Conservation (phyloP, 2,113 vertebrate species). For the Paradoxurus hermaphroditus region DNA sequence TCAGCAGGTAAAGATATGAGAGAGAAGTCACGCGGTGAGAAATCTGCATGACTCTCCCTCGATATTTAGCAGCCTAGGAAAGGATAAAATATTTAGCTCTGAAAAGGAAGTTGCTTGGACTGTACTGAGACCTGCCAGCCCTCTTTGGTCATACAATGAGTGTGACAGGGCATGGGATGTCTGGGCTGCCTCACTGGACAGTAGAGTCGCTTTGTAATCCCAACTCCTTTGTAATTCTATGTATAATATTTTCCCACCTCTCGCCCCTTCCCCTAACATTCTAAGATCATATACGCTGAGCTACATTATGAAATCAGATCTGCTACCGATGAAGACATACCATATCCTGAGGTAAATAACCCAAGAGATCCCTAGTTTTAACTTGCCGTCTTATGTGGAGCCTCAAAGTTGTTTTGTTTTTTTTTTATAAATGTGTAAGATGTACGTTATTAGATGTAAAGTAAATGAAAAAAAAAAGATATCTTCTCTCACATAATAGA, state of each 20-base stretch:
- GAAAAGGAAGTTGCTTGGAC: not conserved
- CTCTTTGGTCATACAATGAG: rapidly evolving
- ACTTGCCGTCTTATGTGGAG: not conserved
- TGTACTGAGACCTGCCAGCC: not conserved
- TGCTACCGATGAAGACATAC: not conserved
- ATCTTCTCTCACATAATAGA: not conserved
- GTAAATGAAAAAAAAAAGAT: not conserved
- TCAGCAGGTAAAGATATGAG: not conserved
- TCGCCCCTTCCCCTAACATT: not conserved
- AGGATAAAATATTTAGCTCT: not conserved
- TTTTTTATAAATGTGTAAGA: not conserved
- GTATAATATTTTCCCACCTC: rapidly evolving
- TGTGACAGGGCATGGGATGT: rapidly evolving
- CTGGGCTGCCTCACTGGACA: rapidly evolving
- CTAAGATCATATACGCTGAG: not conserved
- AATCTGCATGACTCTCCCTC: not conserved
- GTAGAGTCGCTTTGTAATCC: rapidly evolving
- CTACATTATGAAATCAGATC: not conserved
- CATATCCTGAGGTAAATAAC: not conserved
- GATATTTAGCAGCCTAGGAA: not conserved
- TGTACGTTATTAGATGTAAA: not conserved
- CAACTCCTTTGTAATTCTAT: not conserved
- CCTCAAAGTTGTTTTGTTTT: not conserved
- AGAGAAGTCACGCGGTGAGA: not conserved
- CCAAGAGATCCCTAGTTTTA: not conserved